phyloP scores from a whole-genome alignment of 2,888 invertebrate genomes.

The Dione vanillae region DNA sequence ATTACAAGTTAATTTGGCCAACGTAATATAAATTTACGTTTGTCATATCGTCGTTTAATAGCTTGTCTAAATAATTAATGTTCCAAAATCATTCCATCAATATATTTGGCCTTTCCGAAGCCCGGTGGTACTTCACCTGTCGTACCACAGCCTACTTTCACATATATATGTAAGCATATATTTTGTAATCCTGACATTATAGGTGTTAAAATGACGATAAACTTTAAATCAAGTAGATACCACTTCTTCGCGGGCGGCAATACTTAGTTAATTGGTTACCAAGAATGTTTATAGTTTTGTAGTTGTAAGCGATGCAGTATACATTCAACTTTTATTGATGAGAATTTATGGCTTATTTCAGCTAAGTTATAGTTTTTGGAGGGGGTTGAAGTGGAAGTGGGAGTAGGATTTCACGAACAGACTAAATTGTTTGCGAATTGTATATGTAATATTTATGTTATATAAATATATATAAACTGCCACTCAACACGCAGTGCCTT shows the following conservation, averaged over 20 bases:
- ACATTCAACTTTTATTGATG: too few species aligned
- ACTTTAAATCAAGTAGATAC: slow-evolving; percentile 20
- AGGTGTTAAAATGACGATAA: slow-evolving; percentile 39
- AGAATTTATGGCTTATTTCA: too few species aligned
- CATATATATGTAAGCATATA: slow-evolving; percentile 25
- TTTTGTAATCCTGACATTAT: slow-evolving; percentile 37
- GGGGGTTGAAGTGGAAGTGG: too few species aligned
- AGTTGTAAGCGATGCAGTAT: not conserved
- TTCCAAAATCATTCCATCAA: slow-evolving; percentile 7
- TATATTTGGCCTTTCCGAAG: slow-evolving; percentile 24
- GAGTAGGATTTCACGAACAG: too few species aligned
- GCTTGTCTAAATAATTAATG: slow-evolving; percentile 25
- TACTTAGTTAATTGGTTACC: slow-evolving; percentile 3
- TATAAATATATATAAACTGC: too few species aligned
- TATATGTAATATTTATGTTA: too few species aligned
- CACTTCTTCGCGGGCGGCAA: slow-evolving; percentile 28
- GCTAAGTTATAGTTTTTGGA: too few species aligned
- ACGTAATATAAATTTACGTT: slow-evolving; percentile 4
- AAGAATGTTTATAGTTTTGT: slow-evolving; percentile 7
- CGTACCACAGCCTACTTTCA: slow-evolving; percentile 37
- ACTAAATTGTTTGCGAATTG: too few species aligned
- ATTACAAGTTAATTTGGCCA: not conserved
- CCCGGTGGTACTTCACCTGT: slow-evolving; percentile 39
- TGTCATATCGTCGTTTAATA: slow-evolving; percentile 9
- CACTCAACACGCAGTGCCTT: too few species aligned